Evolutionary conservation across 2,113 vertebrate genomes (phyloP).

Genomic region (Sarotherodon lohbergeri): DNA sequence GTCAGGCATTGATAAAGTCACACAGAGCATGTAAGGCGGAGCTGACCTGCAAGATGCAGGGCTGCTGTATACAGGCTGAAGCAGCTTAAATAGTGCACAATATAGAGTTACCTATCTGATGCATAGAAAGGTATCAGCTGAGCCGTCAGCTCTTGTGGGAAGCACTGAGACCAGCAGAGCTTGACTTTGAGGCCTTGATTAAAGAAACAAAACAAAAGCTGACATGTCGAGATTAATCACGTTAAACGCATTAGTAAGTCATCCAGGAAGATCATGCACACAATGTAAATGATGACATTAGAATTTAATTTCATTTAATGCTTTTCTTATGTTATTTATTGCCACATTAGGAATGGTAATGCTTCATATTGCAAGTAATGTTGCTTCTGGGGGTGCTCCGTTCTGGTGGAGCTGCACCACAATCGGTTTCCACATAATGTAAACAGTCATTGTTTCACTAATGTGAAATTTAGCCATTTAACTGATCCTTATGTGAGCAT

Average conservation of each 20-base stretch:
- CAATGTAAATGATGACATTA: not conserved
- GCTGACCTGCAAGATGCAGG: rapidly evolving
- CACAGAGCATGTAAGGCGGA: not conserved
- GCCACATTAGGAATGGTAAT: not conserved
- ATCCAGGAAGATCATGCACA: not conserved
- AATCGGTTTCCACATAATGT: not conserved
- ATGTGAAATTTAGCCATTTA: not conserved
- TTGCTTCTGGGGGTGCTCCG: not conserved
- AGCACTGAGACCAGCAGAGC: not conserved
- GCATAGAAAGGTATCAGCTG: not conserved
- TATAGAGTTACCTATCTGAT: not conserved
- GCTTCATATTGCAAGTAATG: not conserved
- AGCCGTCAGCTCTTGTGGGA: rapidly evolving
- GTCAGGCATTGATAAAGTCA: not conserved
- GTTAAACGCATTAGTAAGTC: not conserved
- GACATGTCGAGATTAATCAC: not conserved
- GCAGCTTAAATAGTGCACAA: not conserved
- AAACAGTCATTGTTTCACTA: not conserved
- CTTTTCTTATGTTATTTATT: not conserved
- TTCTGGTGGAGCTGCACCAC: not conserved
- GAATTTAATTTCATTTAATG: not conserved
- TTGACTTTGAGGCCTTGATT: not conserved
- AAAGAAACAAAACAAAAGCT: not conserved
- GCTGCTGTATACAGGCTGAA: not conserved
- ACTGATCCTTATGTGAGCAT: rapidly evolving